Evolutionary conservation across 2,113 vertebrate genomes (phyloP).

Genomic region (Phaetusa simplex): DNA sequence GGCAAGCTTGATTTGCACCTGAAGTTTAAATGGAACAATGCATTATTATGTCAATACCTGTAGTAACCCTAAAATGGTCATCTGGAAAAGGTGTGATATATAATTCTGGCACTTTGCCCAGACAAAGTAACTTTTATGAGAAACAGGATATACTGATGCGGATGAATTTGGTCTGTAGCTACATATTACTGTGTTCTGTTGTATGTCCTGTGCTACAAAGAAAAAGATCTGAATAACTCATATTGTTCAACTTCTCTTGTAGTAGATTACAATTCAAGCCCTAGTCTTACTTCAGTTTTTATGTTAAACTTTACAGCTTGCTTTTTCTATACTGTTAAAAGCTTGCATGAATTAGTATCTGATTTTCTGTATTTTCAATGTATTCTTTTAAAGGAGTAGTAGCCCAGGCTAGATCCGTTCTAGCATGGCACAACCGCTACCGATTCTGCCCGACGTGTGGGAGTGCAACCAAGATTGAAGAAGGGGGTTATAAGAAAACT

Average conservation of each 20-base stretch:
- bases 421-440: conserved; percentile 90
- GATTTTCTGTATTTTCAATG: background rate
- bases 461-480: conserved; percentile 78
- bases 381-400: conserved; percentile 80
- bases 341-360: background rate
- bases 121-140: background rate
- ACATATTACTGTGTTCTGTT: background rate
- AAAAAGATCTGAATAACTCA: background rate
- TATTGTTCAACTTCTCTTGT: background rate
- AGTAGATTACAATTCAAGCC: background rate
- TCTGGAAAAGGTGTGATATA: background rate
- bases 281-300: background rate
- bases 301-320: background rate
- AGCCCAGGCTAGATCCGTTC: conserved; percentile 88
- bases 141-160: background rate
- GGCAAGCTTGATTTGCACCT: background rate
- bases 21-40: background rate
- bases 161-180: background rate
- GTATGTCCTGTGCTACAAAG: background rate
- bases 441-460: conserved; percentile 92
- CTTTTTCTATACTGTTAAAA: background rate
- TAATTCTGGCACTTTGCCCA: background rate
- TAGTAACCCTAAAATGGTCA: background rate
- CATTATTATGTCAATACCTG: background rate
- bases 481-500: conserved; percentile 90